Conservation (phyloP, 2,113 vertebrate species). For the Propithecus coquereli region DNA sequence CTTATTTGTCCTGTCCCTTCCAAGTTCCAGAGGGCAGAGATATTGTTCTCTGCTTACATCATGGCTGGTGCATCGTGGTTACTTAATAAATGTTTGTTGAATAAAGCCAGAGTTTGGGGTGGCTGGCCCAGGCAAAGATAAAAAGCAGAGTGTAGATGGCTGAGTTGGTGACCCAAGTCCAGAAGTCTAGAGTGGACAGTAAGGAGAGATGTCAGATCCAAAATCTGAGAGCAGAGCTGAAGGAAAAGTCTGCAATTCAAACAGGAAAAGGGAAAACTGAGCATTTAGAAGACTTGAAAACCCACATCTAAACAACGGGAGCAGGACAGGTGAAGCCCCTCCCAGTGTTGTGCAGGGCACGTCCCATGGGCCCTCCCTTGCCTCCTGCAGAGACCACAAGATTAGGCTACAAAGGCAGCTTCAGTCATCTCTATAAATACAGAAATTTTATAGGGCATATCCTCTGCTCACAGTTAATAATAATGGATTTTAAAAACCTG, state of each 20-base stretch:
- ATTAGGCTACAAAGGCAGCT: neutral
- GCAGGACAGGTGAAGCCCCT: rapidly evolving
- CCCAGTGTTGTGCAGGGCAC: rapidly evolving
- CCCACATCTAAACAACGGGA: neutral
- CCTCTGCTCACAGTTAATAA: neutral
- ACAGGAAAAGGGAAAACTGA: neutral
- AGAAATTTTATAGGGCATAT: neutral
- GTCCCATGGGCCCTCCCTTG: neutral
- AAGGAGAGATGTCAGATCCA: neutral
- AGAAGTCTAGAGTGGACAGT: neutral
- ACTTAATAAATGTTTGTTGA: neutral
- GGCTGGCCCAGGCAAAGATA: neutral
- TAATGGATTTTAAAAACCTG: neutral
- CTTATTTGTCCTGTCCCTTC: neutral
- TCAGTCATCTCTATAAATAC: neutral
- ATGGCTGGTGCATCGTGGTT: neutral
- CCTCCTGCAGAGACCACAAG: rapidly evolving
- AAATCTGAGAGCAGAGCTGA: neutral
- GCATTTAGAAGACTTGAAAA: neutral
- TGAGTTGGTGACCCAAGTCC: neutral
- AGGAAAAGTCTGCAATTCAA: neutral
- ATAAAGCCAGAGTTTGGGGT: neutral
- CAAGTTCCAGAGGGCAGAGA: neutral
- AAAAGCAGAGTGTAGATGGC: neutral
- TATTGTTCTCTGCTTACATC: neutral